Conservation (phyloP, 2,797 vertebrate species). For the Leptatherina wallacei region DNA sequence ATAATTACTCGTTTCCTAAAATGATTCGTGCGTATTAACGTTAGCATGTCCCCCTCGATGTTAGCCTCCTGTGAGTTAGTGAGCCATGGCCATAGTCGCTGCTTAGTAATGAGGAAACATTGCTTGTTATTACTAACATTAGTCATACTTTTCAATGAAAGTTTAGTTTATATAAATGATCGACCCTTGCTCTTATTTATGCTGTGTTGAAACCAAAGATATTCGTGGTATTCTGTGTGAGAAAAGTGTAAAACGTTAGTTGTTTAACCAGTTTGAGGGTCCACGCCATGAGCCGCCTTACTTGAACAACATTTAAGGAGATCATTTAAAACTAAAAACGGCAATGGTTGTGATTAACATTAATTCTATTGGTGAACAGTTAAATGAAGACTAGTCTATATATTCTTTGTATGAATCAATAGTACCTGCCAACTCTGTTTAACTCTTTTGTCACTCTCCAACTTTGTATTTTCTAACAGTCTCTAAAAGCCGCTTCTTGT, state of each 20-base stretch:
- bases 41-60: conserved; percentile 59
- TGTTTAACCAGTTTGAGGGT: conserved; percentile 49
- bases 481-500: conserved; percentile 62
- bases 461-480: conserved; percentile 61
- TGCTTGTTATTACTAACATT: background rate
- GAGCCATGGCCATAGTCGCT: conserved; percentile 25
- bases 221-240: background rate
- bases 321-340: background rate
- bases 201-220: background rate
- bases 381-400: background rate
- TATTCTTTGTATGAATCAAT: background rate
- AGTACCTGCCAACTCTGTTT: background rate
- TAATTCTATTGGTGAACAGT: background rate
- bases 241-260: conserved; percentile 11
- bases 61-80: conserved; percentile 60
- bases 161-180: accelerated
- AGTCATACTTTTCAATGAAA: background rate
- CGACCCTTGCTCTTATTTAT: accelerated
- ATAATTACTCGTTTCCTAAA: conserved; percentile 18
- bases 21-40: conserved; percentile 34
- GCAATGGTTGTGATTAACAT: background rate
- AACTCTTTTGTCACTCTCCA: conserved; percentile 21
- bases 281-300: background rate
- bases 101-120: conserved; percentile 20
- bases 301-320: background rate